Evolutionary conservation across 2,797 vertebrate species (phyloP).

Genomic region (Lutra lutra): DNA sequence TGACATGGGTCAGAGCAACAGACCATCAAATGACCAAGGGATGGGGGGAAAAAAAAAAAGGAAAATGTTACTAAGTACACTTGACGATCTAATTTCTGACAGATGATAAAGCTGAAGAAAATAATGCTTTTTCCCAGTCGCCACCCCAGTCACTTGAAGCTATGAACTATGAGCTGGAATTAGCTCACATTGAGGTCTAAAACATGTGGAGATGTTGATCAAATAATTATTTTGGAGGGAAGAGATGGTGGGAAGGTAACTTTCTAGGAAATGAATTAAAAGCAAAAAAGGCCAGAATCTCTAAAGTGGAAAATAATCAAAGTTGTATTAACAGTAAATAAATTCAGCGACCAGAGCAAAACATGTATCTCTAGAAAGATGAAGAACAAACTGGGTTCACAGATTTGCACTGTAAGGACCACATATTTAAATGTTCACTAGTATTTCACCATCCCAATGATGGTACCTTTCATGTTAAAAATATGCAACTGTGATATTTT

Average conservation of each 20-base stretch:
- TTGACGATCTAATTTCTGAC: neutral
- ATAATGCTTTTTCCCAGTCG: neutral
- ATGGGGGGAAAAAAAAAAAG: neutral
- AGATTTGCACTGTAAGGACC: neutral
- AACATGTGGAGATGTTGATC: neutral
- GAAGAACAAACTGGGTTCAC: neutral
- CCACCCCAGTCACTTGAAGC: neutral
- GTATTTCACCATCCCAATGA: neutral
- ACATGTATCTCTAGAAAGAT: neutral
- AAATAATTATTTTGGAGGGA: neutral
- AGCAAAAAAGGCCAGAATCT: constrained; percentile 15
- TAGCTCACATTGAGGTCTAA: constrained; percentile 1
- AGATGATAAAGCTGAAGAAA: neutral
- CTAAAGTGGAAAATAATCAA: constrained; percentile 35
- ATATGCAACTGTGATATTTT: neutral
- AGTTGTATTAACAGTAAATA: neutral
- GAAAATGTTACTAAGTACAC: neutral
- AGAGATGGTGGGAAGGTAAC: neutral
- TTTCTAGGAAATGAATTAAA: constrained; percentile 38
- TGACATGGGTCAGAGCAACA: neutral
- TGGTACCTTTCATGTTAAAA: neutral
- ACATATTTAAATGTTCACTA: constrained; percentile 8
- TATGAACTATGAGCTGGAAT: neutral
- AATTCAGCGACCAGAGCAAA: neutral
- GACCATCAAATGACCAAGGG: neutral